Evolutionary conservation across 2,797 vertebrate genomes (phyloP), one percentile per base, ranked within the genome.

Genomic region (Acipenser transmontanus): DNA sequence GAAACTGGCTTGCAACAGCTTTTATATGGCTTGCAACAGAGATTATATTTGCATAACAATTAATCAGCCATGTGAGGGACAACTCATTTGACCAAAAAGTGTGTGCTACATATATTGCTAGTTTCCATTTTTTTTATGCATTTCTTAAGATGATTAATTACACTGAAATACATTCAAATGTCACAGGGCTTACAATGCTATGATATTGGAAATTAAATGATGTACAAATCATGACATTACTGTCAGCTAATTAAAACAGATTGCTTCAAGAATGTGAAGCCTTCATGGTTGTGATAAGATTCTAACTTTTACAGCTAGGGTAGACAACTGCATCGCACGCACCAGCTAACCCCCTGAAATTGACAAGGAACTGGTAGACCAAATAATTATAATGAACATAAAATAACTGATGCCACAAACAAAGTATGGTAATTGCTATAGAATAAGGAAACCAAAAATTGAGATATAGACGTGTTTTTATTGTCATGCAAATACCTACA

Each of bases 191-290:
- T 34, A 14, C 8, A 61, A 61, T 61, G 60, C 60, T 47, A 61
- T 61, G 17, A 61, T 7, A 34, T 9, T 20, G 17, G 20, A 61
- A 34, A 61, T 20, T 34, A 65, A 56, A 34, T 54, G n/a, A 17
- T 52, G 20, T 34, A 65, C 52, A 51, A 65, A 65, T 65, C 64
- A 65, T 47, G 52, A 65, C 52, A 65, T 56, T 54, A 56, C 64
- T 65, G 64, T 54, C 64, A 65, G 64, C 50, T 65, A 65, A 65
- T 65, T 65, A 65, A 65, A 65, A 65, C 14, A 47, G 50, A 20
- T 13, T 56, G 50, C 49, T 65, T 65, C 64, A 65, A 54, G 52
- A 20, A n/a, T 11, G 50, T 56, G 52, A 65, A 65, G 50, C 49
- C 52, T 65, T 34, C 60, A 61, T 61, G 50, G 50, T 56, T 51